Conservation (phyloP, 2,888 invertebrate species). For the Nephrotoma appendiculata region DNA sequence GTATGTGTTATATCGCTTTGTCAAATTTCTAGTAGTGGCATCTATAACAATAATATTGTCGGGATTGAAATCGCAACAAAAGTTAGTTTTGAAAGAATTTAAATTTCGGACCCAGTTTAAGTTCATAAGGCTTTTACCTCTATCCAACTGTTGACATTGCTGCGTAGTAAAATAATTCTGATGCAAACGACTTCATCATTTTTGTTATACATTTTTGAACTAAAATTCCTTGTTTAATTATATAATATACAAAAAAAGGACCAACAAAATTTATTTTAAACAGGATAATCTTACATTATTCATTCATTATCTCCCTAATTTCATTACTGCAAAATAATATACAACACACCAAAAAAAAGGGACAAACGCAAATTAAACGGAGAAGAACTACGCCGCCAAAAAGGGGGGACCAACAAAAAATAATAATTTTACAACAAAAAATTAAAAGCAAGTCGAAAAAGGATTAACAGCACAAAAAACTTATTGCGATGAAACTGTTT, state of each 20-base stretch:
- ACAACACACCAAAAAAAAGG: neutral
- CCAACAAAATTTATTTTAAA: neutral
- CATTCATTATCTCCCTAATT: neutral
- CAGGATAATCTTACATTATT: neutral
- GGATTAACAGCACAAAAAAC: neutral
- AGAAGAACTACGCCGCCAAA: neutral
- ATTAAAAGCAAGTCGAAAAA: neutral
- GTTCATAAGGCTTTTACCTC: no score
- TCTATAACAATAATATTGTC: no score
- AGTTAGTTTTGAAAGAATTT: no score
- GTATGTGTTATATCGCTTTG: no score
- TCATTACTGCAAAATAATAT: neutral
- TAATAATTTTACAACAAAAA: neutral
- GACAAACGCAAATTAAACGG: neutral
- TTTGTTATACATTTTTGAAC: neutral
- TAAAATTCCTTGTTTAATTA: neutral
- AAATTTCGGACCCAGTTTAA: no score
- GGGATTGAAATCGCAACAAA: no score
- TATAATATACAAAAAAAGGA: neutral
- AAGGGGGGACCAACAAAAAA: neutral
- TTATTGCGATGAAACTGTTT: neutral
- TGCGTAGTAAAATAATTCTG: no score
- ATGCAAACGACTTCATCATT: neutral
- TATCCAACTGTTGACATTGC: no score
- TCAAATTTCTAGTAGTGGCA: no score